phyloP scores from a whole-genome alignment of 2,113 vertebrate genomes.

The Galemys pyrenaicus region DNA sequence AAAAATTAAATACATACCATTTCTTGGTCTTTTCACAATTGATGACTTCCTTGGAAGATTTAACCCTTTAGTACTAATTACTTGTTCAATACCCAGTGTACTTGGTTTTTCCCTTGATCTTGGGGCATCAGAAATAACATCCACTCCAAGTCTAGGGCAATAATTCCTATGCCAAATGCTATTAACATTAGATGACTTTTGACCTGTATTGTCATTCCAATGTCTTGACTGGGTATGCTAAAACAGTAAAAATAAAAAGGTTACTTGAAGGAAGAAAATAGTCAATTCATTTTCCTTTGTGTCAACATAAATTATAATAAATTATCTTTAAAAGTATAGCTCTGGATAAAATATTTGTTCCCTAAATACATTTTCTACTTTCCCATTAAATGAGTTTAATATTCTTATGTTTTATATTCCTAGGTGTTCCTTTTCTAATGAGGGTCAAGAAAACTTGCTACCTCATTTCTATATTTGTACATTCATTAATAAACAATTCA shows the following conservation, averaged over 20 bases:
- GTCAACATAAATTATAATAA: background rate
- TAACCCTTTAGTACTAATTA: slow-evolving; percentile 83
- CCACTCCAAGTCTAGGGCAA: slow-evolving; percentile 48
- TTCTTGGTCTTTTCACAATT: slow-evolving; percentile 88
- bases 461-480: slow-evolving; percentile 2
- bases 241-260: background rate
- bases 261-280: slow-evolving; percentile 22
- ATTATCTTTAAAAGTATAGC: background rate
- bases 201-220: slow-evolving; percentile 84
- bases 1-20: slow-evolving; percentile 85
- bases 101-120: slow-evolving; percentile 77
- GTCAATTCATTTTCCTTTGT: background rate
- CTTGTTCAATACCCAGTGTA: slow-evolving; percentile 87
- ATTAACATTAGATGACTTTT: slow-evolving; percentile 15
- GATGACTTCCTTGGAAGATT: slow-evolving; percentile 86
- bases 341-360: background rate
- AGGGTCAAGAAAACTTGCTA: background rate
- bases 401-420: background rate
- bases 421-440: background rate
- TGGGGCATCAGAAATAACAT: slow-evolving; percentile 32
- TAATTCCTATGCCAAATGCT: slow-evolving; percentile 91
- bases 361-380: background rate
- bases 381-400: background rate
- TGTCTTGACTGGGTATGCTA: slow-evolving; percentile 86
- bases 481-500: background rate